phyloP scores from a whole-genome alignment of 2,113 vertebrate genomes.

The Tragelaphus imberbis region DNA sequence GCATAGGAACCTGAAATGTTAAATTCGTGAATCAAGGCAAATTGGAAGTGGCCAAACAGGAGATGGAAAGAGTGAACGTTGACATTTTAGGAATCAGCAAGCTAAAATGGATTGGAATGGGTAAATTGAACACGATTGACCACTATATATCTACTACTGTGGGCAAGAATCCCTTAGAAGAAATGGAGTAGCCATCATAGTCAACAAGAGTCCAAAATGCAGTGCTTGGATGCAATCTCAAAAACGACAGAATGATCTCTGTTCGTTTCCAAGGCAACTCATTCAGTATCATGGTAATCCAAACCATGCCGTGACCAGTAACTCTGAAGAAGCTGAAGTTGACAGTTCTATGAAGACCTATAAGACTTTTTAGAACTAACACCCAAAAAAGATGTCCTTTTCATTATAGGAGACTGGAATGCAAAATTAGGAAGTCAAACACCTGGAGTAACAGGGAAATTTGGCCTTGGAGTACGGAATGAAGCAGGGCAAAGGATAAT shows the following conservation, averaged over 20 bases:
- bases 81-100: neutral
- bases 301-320: neutral
- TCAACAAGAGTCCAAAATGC: neutral
- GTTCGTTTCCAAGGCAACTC: neutral
- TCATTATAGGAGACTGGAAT: neutral
- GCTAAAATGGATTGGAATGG: neutral
- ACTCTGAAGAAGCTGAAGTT: neutral
- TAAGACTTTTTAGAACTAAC: neutral
- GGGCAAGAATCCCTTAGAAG: neutral
- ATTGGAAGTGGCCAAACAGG: neutral
- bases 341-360: neutral
- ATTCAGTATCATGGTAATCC: neutral
- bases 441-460: neutral
- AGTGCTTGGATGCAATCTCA: neutral
- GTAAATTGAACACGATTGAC: neutral
- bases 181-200: neutral
- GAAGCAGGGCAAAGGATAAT: neutral
- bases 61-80: neutral
- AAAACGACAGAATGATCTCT: neutral
- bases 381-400: neutral
- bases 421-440: neutral
- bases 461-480: neutral
- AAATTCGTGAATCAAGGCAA: neutral
- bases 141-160: neutral
- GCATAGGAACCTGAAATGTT: neutral